Evolutionary conservation across 2,888 invertebrate genomes (phyloP).

Genomic region (Eristalinus sepulchralis): DNA sequence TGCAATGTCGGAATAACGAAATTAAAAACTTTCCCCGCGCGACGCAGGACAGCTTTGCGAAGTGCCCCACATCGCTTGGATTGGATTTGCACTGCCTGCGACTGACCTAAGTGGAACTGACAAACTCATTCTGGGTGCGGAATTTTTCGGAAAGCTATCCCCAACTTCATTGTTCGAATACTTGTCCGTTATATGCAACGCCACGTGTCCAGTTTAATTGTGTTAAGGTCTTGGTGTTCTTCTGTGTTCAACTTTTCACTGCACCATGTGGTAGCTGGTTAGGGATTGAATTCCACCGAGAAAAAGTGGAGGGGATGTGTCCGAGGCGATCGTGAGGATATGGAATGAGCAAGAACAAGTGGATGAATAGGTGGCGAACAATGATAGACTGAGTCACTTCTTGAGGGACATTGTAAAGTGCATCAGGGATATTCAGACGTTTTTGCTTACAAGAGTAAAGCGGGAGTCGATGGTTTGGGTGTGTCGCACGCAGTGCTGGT

Average conservation of each 20-base stretch:
- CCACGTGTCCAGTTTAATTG: not conserved
- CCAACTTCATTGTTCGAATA: slow-evolving; percentile 5
- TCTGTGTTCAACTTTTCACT: not conserved
- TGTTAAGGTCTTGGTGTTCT: not conserved
- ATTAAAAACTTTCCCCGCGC: slow-evolving; percentile 21
- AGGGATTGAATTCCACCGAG: no score
- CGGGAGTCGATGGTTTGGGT: no score
- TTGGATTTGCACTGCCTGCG: not conserved
- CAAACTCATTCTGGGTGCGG: slow-evolving; percentile 30
- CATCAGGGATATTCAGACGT: no score
- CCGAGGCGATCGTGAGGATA: no score
- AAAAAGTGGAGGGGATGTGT: no score
- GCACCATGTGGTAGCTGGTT: not conserved
- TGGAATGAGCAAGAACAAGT: no score
- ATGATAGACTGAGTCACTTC: no score
- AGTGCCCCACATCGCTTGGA: slow-evolving; percentile 3
- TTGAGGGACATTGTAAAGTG: no score
- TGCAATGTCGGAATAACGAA: slow-evolving; percentile 19
- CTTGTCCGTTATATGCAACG: not conserved
- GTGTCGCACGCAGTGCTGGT: no score
- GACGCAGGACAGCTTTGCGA: not conserved
- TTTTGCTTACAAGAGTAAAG: no score
- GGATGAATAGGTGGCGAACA: no score
- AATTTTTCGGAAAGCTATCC: slow-evolving; percentile 28
- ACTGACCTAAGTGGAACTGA: slow-evolving; percentile 31